Conservation (phyloP, 2,113 vertebrate genomes). For the Helogale parvula region DNA sequence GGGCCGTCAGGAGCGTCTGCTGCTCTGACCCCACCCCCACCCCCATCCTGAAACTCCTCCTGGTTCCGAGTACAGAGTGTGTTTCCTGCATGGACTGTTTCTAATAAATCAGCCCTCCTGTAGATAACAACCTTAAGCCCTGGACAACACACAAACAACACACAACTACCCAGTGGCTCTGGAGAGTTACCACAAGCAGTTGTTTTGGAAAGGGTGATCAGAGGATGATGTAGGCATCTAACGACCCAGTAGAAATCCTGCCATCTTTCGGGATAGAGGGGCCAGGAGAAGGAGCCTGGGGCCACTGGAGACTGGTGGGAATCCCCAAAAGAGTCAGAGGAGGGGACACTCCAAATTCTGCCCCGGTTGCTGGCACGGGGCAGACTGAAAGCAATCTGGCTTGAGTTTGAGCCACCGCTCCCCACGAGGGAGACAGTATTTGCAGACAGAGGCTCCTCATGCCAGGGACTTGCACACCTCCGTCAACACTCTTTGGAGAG, state of each 20-base stretch:
- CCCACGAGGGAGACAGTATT: no score
- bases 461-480: no score
- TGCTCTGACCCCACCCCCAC: neutral
- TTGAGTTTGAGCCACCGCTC: neutral
- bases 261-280: neutral
- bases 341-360: neutral
- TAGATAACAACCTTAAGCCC: neutral
- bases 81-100: neutral
- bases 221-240: fast-evolving
- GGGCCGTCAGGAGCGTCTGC: neutral
- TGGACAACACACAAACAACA: neutral
- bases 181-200: neutral
- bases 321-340: neutral
- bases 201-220: neutral
- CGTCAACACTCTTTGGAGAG: neutral
- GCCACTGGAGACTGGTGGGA: neutral
- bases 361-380: neutral
- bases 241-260: neutral
- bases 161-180: neutral
- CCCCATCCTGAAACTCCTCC: neutral
- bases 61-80: neutral
- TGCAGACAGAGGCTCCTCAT: fast-evolving
- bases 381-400: neutral
- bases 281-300: neutral
- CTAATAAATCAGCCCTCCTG: neutral